Evolutionary conservation across 1,140 invertebrate genomes (phyloP), one percentile per base, ranked within the genome.

Genomic region (Microplitis demolitor): DNA sequence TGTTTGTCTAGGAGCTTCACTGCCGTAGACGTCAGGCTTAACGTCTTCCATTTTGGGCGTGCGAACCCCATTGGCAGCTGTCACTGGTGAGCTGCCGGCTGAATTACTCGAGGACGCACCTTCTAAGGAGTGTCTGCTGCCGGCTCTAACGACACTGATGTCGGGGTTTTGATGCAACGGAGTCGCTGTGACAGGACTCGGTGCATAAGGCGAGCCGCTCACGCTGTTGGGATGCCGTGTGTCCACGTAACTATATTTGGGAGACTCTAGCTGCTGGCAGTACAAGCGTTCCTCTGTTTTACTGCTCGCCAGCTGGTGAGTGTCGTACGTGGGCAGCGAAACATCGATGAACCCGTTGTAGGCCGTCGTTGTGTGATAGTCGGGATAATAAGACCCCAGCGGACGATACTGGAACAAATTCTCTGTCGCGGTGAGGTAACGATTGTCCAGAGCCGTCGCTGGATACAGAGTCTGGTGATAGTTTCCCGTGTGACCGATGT

Each of bases 361-460:
- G 24, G 88, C 81, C 3, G 88, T 87, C 14, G 90, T 84, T 33
- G 88, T 83, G 56, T 93, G 93, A 79, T 96, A 96, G 24, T 95
- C 92, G 0, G 92, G 90, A 76, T 95, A 95, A 78, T 94, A 94
- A 1, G 91, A 90, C 16, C 91, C 90, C 2, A 93, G 81, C 0
- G 94, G 93, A 53, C 95, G 90, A 85, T 96, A 96, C 82, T 96
- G 94, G 85, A 96, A 95, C 70, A 96, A 88, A 80, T 96, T 96
- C 77, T 96, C 95, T 5, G 94, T 92, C 0, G 90, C 88, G 8
- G 92, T 88, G 14, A 94, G 83, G 80, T 93, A 94, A 73, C 86
- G 74, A 79, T 94, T 93, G 78, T 94, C 93, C 77, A 93, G 85
- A 3, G 91, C 89, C 3, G 90, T 88, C 0, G 93, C 90, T 4